Base-by-base conservation (phyloP, 2,888 invertebrate species). In the Agrenia bidenticulata region DNA sequence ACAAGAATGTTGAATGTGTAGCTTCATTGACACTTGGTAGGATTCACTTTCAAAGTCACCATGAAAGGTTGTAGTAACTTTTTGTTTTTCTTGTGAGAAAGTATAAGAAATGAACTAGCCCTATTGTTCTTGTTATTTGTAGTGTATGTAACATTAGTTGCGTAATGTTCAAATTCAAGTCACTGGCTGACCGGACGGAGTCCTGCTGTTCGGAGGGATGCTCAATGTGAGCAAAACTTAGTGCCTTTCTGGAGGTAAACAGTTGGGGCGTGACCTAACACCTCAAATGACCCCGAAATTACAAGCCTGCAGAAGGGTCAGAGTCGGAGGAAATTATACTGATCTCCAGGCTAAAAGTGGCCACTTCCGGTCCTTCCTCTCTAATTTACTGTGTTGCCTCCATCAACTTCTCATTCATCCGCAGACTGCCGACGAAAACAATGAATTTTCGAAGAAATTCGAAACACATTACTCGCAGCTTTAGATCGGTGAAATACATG, bases 261-360 rank as follows among this genome's bases (percentile, higher is more conserved):
- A 39, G 53, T 23, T n/a, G 64, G 70, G 75, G 75, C 70, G 74
- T 69, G 75, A 75, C 64, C 73, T 75, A 64, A 75, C 75, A 75
- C 75, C 75, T 75, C 64, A 73, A 75, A 73, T 73, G 73, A 73
- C 70, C 72, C 70, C 62, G 62, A 73, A 68, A 75, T 75, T 72
- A 75, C 66, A 67, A 58, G 61, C 39, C 13, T 37, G 41, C 5
- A 23, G 23, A 57, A 57, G 57, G 57, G 41, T 41, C 57, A 41
- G 57, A 13, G 15, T 23, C 24, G 21, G 15, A 57, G 58, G 59
- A 74, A 74, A 74, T 74, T 74, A 72, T 63, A 70, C 61, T 61
- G 65, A 68, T 72, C 67, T 65, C 54, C 41, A 51, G 50, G 61
- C 63, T 64, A 57, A 70, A 72, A 75, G 66, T 72, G 63, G 69